Percentiles rank a stretch among this genome's conserved stretches.
phyloP scores from a whole-genome alignment of 2,113 vertebrate species.

The Thalassoma bifasciatum region DNA sequence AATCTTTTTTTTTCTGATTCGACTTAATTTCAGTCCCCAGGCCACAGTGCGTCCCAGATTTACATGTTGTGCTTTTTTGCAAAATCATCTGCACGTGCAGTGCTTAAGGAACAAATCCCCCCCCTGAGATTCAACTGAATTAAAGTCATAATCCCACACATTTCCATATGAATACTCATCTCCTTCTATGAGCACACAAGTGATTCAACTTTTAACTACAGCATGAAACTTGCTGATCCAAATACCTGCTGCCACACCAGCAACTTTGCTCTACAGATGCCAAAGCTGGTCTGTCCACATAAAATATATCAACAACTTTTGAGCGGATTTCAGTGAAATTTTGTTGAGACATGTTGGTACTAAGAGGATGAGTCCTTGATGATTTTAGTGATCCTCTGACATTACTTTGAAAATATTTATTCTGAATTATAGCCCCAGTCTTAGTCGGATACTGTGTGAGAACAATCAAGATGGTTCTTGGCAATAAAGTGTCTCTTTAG shows the following conservation, averaged over 20 bases:
- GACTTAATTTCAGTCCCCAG: conserved; percentile 37
- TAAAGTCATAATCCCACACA: conserved; percentile 28
- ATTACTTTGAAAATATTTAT: too few species aligned
- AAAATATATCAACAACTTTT: neutral
- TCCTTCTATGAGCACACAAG: neutral
- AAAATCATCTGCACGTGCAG: conserved; percentile 32
- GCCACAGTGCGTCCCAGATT: conserved; percentile 50
- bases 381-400: neutral
- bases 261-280: neutral
- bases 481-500: too few species aligned
- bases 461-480: too few species aligned
- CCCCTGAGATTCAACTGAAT: conserved; percentile 41
- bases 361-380: neutral
- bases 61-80: conserved; percentile 34
- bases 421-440: too few species aligned
- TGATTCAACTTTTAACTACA: conserved; percentile 4
- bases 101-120: conserved; percentile 36
- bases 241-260: conserved; percentile 3
- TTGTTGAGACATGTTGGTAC: neutral
- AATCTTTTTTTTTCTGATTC: conserved; percentile 39
- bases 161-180: conserved; percentile 30
- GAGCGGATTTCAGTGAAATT: neutral
- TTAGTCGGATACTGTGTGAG: too few species aligned
- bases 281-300: neutral
- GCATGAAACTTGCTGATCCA: neutral